A percentile compares a stretch with the other conserved stretches of the same genome.
Conservation (phyloP, 2,888 invertebrate species). For the Amphipoea oculea region DNA sequence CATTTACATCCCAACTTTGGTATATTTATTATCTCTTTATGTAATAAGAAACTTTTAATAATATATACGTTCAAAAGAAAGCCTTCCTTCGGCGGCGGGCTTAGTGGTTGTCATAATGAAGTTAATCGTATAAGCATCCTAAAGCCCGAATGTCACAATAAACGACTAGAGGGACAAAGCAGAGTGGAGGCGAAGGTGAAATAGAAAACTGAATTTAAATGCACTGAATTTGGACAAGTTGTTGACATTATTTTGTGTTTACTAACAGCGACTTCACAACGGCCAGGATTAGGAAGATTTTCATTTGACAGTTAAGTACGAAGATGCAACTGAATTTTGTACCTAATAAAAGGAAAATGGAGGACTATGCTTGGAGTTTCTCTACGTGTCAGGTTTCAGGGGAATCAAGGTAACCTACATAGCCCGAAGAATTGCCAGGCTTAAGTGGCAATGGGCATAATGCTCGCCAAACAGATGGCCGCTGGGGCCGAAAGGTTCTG, state of each 20-base stretch:
- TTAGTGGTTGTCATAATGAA: slow-evolving; percentile 40
- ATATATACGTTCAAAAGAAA: slow-evolving; percentile 27
- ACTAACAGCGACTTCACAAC: not conserved
- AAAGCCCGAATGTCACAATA: slow-evolving; percentile 26
- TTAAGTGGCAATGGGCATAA: no score
- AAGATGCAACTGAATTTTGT: not conserved
- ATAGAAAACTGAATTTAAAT: slow-evolving; percentile 29
- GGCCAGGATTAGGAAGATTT: not conserved
- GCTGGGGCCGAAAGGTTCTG: no score
- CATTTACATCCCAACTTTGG: slow-evolving; percentile 32
- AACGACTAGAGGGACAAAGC: slow-evolving; percentile 5
- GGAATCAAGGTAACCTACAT: no score
- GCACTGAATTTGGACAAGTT: slow-evolving; percentile 22
- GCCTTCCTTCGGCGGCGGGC: slow-evolving; percentile 1
- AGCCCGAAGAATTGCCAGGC: no score
- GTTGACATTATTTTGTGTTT: slow-evolving; percentile 31
- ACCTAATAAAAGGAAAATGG: not conserved
- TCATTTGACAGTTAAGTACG: not conserved
- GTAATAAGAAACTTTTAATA: slow-evolving; percentile 49
- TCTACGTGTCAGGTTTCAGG: no score
- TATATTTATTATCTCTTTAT: slow-evolving; percentile 35
- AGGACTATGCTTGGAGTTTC: not conserved
- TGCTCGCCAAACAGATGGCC: no score
- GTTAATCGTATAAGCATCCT: slow-evolving; percentile 19
- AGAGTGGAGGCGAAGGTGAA: not conserved